These are phyloP conservation scores for Lasioglossum villosulum DNA, from an alignment of 2,888 invertebrate genomes.

Conservation along the genomic window DNA sequence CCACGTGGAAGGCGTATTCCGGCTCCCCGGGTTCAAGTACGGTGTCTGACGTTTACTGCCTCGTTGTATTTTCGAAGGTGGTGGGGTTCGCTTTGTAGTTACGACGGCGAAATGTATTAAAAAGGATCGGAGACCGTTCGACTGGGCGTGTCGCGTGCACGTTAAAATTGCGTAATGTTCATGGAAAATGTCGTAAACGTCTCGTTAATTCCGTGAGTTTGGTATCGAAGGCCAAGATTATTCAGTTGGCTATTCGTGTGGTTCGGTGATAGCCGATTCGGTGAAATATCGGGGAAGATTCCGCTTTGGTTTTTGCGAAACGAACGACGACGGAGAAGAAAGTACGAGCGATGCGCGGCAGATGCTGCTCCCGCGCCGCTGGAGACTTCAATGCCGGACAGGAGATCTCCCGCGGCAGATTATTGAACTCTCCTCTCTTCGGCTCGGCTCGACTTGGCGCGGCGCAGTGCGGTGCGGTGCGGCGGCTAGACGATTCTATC, in stretches of 20 bases:
- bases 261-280: slow-evolving; percentile 26
- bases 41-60: slow-evolving; percentile 64
- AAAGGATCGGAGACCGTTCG: slow-evolving; percentile 43
- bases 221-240: background rate
- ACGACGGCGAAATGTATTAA: slow-evolving; percentile 41
- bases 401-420: slow-evolving; percentile 65
- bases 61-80: slow-evolving; percentile 49
- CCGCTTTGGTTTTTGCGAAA: slow-evolving; percentile 35
- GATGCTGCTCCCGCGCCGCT: slow-evolving; percentile 47
- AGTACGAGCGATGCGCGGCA: slow-evolving; percentile 17
- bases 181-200: slow-evolving; percentile 12
- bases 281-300: slow-evolving; percentile 3
- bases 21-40: slow-evolving; percentile 36
- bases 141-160: background rate
- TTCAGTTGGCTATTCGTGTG: background rate
- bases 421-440: slow-evolving; percentile 66
- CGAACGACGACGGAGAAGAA: slow-evolving; percentile 28
- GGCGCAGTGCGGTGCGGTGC: background rate
- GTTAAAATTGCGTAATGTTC: slow-evolving; percentile 13
- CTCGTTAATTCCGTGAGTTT: background rate
- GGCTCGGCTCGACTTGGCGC: background rate
- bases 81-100: slow-evolving; percentile 36
- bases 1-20: slow-evolving; percentile 51
- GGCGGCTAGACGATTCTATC: slow-evolving; percentile 65
- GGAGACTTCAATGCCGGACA: slow-evolving; percentile 82